Evolutionary conservation across 2,797 vertebrate species (phyloP), one percentile per base, ranked within the genome.

Genomic region (Ispidina lecontei): DNA sequence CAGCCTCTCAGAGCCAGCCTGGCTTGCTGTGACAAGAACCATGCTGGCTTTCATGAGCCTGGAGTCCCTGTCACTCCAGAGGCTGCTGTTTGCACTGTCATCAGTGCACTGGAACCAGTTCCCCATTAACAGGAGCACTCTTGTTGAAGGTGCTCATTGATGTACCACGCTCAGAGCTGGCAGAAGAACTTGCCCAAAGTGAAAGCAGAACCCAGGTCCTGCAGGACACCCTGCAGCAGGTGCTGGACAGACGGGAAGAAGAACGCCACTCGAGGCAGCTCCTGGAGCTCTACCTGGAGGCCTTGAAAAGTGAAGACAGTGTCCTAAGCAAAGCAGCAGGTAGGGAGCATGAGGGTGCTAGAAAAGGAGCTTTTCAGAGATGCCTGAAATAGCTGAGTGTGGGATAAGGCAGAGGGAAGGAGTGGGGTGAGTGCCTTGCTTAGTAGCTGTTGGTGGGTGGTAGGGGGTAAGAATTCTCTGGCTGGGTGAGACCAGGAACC

Each of bases 241-340:
- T 98, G 39, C 96, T 99, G 92, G 99, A 99, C 97, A 97, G 98
- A 47, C 97, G 98, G 35, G 99, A 99, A 78, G 98, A 99, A 72
- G 98, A 98, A 85, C 97, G 99, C 3, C 98, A 99, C 96, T 99
- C 98, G 59, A 98, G 94, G 92, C 98, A 99, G 90, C 96, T 99
- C 47, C 98, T 99, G 41, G 95, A 98, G 79, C 98, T 99, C 19
- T 99, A 98, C 95, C 95, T 99, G 23, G 97, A 97, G 93, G 97
- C 97, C 29, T 35, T 97, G 94, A 96, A 97, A 80, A 97, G 94
- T 18, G 97, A 98, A 75, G 93, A 94, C 28, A 49, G 56, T 35
- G 7, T 97, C 90, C 60, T 97, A 51, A 87, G 91, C 12, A 96
- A 92, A 89, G 96, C 95, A 93, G 87, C 96, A 93, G 98, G 98